Conservation (phyloP, 2,797 vertebrate species). For the Melanitta fusca region DNA sequence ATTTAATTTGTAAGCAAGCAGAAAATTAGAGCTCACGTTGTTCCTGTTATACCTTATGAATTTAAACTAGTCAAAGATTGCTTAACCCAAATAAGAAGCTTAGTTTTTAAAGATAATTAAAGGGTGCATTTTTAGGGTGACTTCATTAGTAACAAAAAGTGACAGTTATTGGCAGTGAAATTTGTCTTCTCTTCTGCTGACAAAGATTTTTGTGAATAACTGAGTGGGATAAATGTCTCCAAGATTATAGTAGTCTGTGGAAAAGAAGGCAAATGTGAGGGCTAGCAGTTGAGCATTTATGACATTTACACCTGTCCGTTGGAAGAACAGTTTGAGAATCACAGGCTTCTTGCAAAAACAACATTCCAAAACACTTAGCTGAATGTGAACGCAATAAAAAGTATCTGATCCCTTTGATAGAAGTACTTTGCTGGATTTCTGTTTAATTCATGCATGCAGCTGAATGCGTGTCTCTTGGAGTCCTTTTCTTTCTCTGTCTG, state of each 20-base stretch:
- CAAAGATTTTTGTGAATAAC: neutral
- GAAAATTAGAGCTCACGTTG: neutral
- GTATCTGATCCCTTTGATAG: neutral
- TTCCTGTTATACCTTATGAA: neutral
- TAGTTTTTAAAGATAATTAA: neutral
- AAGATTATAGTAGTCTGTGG: neutral
- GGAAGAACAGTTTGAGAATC: neutral
- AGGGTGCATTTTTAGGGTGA: neutral
- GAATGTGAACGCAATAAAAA: neutral
- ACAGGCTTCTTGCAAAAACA: neutral
- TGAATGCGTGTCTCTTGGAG: neutral
- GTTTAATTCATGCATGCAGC: neutral
- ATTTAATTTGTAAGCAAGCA: neutral
- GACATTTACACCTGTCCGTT: neutral
- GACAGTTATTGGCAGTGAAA: neutral
- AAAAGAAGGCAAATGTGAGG: neutral
- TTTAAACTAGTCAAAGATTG: neutral
- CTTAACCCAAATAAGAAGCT: neutral
- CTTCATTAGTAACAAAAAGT: neutral
- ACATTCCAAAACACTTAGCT: neutral
- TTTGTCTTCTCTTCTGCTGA: neutral
- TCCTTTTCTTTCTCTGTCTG: conserved; percentile 6
- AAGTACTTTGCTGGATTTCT: neutral
- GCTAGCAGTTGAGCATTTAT: neutral
- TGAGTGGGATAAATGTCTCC: neutral